Evolutionary conservation across 2,113 vertebrate genomes (phyloP), one percentile per base, ranked within the genome.

Genomic region (Pachyramphus minor): DNA sequence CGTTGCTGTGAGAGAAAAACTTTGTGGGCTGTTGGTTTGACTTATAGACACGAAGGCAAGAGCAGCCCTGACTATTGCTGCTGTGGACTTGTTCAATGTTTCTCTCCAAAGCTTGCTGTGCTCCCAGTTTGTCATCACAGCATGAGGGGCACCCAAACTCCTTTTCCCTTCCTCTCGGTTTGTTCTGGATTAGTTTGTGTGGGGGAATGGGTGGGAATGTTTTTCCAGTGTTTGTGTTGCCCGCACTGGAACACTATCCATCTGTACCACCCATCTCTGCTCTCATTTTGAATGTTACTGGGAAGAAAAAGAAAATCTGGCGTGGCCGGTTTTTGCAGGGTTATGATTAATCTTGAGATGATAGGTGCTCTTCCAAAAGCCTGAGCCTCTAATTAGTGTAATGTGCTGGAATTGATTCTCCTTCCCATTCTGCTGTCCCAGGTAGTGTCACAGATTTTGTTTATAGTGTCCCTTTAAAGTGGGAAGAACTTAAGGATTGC

Each of bases 261-360:
- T 11, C 35, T 31, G 24, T 19, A 35, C 25, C 0, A 0, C 55
- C 21, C 33, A 19, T 35, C 62, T 89, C 67, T 79, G 15, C 52
- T 76, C 31, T 84, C 30, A 30, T 75, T 91, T 87, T 68, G 37
- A 52, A 52, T 75, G 62, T 92, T 92, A 50, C 77, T 79, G 44
- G 53, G 74, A 74, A 84, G 76, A 69, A 82, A 78, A 84, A 93
- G 27, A 42, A 74, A 76, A 77, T 35, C 39, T 89, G 75, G 63
- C 76, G 55, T 62, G 73, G 63, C 39, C 84, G 19, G 21, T 66
- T 93, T 62, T 90, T 93, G 41, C 55, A 91, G 33, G 3, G 9
- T 85, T 86, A 22, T 79, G 55, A 74, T 90, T 83, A 50, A 88
- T 84, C 35, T 87, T 71, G 44, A 88, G 50, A 42, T 42, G 35